A percentile compares a stretch with the other conserved stretches of the same genome.
Conservation (phyloP, 2,888 invertebrate species). For the Micropterix aruncella region DNA sequence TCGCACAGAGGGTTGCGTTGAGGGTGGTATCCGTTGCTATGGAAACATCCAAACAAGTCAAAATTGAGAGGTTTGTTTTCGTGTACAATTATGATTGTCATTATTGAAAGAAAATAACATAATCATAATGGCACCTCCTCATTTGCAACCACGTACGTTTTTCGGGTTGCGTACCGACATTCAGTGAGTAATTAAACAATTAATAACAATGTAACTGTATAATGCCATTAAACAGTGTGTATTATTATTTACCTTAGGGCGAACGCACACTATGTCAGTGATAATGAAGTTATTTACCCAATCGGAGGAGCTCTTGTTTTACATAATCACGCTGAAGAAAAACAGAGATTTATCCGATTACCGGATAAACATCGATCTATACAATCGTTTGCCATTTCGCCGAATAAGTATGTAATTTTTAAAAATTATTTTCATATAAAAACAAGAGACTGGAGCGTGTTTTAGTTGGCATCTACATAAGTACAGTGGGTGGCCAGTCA, state of each 20-base stretch:
- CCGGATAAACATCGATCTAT: constrained; percentile 50
- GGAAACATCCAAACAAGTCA: too few relatives aligned
- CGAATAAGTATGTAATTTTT: constrained; percentile 51
- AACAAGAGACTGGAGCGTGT: too few relatives aligned
- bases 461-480: too few relatives aligned
- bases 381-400: constrained; percentile 46
- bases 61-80: too few relatives aligned
- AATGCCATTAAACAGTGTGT: neutral
- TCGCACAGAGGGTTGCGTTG: too few relatives aligned
- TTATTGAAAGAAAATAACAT: too few relatives aligned
- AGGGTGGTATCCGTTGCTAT: too few relatives aligned
- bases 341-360: constrained; percentile 58
- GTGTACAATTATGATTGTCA: too few relatives aligned
- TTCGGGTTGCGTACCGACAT: constrained; percentile 50
- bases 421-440: too few relatives aligned
- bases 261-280: constrained; percentile 58
- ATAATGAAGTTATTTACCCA: constrained; percentile 67
- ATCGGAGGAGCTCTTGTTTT: constrained; percentile 63
- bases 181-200: constrained; percentile 22
- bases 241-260: too few relatives aligned
- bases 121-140: constrained; percentile 25
- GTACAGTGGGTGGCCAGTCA: too few relatives aligned
- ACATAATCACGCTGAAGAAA: constrained; percentile 57
- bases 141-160: constrained; percentile 43
- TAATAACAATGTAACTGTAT: neutral